Conservation (phyloP, 1,140 invertebrate species). For the Tetramorium parvispinum region DNA sequence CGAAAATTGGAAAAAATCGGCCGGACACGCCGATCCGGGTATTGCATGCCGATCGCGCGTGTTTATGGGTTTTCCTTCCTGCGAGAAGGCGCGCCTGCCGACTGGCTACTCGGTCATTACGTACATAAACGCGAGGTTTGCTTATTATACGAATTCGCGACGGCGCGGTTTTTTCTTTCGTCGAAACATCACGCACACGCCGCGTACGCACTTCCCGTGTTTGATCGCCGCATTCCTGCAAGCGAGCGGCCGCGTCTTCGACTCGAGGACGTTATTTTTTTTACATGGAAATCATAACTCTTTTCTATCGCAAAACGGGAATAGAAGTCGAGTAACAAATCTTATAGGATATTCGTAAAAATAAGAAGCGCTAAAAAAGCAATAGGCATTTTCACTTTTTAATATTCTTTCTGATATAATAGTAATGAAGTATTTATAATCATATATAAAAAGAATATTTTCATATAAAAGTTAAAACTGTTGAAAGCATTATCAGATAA, state of each 20-base stretch:
- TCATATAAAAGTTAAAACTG: not conserved
- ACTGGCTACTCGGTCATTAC: conserved; percentile 31
- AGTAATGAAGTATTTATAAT: not conserved
- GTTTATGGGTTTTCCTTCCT: conserved; percentile 37
- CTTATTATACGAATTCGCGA: conserved; percentile 47
- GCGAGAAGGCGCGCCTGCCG: conserved; percentile 30
- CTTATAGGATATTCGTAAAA: not conserved
- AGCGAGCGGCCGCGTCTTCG: conserved; percentile 9
- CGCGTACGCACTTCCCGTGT: conserved; percentile 55
- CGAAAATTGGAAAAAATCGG: conserved; percentile 44
- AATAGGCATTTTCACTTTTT: not conserved
- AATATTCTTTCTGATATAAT: not conserved
- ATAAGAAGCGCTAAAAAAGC: not conserved
- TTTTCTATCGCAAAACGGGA: not conserved
- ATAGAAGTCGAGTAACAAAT: not conserved
- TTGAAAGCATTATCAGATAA: not conserved
- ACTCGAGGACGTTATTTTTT: conserved; percentile 34
- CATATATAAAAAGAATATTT: not conserved
- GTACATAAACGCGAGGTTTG: conserved; percentile 21
- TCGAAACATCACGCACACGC: conserved; percentile 44
- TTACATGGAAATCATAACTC: not conserved
- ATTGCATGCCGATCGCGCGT: conserved; percentile 8
- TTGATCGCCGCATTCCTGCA: conserved; percentile 58
- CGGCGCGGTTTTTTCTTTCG: not conserved
- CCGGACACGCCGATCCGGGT: conserved; percentile 3